A percentile compares a stretch with the other conserved stretches of the same genome.
Evolutionary conservation across 2,888 invertebrate species (phyloP).

Genomic region (Drosophila seclusa): DNA sequence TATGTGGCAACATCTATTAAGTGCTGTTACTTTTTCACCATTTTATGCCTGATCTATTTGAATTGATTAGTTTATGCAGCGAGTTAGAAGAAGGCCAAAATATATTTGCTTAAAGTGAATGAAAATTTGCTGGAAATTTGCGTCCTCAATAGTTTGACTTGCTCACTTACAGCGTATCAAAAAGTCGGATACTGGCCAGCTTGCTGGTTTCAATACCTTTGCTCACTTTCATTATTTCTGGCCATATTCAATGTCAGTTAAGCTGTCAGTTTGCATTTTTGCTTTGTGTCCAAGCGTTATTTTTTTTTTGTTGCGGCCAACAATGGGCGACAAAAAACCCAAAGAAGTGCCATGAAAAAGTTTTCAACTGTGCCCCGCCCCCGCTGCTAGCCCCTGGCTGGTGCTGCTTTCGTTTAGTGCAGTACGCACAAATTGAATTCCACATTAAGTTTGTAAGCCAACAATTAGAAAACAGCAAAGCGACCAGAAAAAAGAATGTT

Average conservation of each 20-base stretch:
- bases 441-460: constrained; percentile 82
- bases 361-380: constrained; percentile 36
- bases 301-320: constrained; percentile 4
- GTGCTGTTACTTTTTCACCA: background rate
- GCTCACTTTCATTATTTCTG: constrained; percentile 35
- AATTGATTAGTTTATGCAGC: background rate
- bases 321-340: constrained; percentile 52
- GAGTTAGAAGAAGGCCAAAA: background rate
- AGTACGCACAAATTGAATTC: constrained; percentile 78
- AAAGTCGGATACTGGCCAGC: constrained; percentile 11
- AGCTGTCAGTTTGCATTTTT: constrained; percentile 77
- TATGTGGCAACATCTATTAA: background rate
- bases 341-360: constrained; percentile 52
- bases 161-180: background rate
- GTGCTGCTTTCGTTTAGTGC: constrained; percentile 9
- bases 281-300: constrained; percentile 69
- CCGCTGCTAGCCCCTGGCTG: background rate
- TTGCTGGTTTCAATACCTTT: constrained; percentile 23
- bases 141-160: too few relatives aligned
- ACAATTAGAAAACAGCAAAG: constrained; percentile 83
- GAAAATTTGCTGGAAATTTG: background rate
- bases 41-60: background rate
- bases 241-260: constrained; percentile 64
- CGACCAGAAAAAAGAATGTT: constrained; percentile 59
- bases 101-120: background rate